Conservation (phyloP, 2,797 vertebrate genomes). For the Semotilus atromaculatus region DNA sequence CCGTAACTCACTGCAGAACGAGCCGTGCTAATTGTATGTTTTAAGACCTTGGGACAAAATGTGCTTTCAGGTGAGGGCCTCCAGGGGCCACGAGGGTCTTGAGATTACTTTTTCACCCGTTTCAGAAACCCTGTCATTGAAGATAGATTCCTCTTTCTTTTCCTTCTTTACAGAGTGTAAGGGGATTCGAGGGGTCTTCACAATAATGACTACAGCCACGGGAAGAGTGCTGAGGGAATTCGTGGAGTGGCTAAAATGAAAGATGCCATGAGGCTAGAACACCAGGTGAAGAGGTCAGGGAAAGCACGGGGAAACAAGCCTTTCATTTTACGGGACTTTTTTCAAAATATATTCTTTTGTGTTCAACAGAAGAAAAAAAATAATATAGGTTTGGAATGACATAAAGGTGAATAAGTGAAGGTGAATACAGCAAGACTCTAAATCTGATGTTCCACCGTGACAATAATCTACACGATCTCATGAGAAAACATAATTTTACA, state of each 20-base stretch:
- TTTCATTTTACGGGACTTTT: neutral
- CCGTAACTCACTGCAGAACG: neutral
- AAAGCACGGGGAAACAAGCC: neutral
- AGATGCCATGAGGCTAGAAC: constrained; percentile 3
- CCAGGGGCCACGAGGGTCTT: neutral
- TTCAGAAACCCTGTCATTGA: constrained; percentile 21
- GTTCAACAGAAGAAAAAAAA: neutral
- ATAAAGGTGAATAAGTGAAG: neutral
- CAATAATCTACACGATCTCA: neutral
- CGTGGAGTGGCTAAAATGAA: constrained; percentile 28
- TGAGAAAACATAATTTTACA: neutral
- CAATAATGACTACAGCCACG: constrained; percentile 51
- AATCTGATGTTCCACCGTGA: neutral
- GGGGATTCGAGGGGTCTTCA: constrained; percentile 44
- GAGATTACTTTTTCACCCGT: neutral
- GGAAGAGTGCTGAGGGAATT: constrained; percentile 46
- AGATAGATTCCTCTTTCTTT: no score
- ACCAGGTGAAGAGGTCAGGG: neutral
- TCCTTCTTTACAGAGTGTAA: neutral
- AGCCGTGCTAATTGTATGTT: constrained; percentile 1
- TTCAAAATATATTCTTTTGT: neutral
- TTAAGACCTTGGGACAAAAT: constrained; percentile 6
- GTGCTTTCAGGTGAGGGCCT: constrained; percentile 11
- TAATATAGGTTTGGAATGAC: neutral
- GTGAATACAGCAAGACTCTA: neutral